phyloP scores from a whole-genome alignment of 2,888 invertebrate species.

The Hydroisotoma schaefferi region DNA sequence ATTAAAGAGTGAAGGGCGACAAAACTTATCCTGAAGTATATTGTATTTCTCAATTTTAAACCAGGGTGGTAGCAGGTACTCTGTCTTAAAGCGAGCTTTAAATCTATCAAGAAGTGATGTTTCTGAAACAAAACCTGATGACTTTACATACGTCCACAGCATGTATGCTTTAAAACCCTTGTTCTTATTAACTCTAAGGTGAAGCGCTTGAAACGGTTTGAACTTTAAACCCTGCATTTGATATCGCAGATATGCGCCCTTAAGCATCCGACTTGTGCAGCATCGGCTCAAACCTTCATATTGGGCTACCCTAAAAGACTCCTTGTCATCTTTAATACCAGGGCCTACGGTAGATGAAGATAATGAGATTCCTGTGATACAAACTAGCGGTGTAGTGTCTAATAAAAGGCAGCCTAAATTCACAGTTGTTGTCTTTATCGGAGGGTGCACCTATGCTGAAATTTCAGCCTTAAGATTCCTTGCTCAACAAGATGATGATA shows the following conservation, averaged over 20 bases:
- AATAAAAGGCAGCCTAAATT: slow-evolving; percentile 59
- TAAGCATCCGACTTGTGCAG: slow-evolving; percentile 81
- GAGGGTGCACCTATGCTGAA: slow-evolving; percentile 95
- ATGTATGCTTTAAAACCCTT: slow-evolving; percentile 31
- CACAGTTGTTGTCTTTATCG: slow-evolving; percentile 90
- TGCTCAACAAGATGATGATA: slow-evolving; percentile 57
- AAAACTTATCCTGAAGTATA: not conserved
- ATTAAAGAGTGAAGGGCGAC: too few species aligned
- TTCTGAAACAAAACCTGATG: slow-evolving; percentile 67
- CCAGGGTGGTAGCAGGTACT: slow-evolving; percentile 43
- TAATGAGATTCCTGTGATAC: slow-evolving; percentile 31
- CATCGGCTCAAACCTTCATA: slow-evolving; percentile 59
- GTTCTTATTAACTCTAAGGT: not conserved
- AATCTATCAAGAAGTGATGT: slow-evolving; percentile 84
- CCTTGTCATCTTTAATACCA: slow-evolving; percentile 70
- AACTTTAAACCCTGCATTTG: slow-evolving; percentile 35
- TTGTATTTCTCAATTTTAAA: slow-evolving; percentile 6
- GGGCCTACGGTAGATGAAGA: slow-evolving; percentile 62
- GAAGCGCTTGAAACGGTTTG: too few species aligned
- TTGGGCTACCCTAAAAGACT: slow-evolving; percentile 71
- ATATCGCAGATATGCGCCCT: slow-evolving; percentile 69
- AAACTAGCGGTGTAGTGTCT: slow-evolving; percentile 17
- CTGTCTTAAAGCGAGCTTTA: slow-evolving; percentile 60
- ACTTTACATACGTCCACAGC: slow-evolving; percentile 47
- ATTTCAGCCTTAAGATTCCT: slow-evolving; percentile 61